Evolutionary conservation across 1,140 invertebrate species (phyloP).

Genomic region (Parapsyche elsis): DNA sequence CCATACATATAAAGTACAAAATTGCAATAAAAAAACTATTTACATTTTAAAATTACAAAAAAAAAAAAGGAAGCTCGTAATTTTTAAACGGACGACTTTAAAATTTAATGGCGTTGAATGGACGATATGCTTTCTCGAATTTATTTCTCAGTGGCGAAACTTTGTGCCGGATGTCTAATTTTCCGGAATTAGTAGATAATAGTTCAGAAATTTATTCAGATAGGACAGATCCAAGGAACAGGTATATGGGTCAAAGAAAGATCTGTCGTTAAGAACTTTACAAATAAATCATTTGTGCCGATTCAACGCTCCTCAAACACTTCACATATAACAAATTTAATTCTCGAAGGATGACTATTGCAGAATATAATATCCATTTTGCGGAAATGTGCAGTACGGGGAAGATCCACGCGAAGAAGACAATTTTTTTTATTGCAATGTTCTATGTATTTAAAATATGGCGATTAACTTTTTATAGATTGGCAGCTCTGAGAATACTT

Average conservation of each 20-base stretch:
- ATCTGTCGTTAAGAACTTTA: slow-evolving; percentile 26
- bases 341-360: no score
- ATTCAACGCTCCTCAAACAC: not conserved
- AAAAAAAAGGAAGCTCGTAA: no score
- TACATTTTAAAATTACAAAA: no score
- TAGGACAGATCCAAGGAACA: slow-evolving; percentile 6
- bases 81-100: not conserved
- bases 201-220: slow-evolving; percentile 17
- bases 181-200: slow-evolving; percentile 15
- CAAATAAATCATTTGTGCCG: slow-evolving; percentile 1
- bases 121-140: slow-evolving; percentile 1
- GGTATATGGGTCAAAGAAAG: slow-evolving; percentile 30
- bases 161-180: slow-evolving; percentile 14
- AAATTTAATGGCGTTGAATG: not conserved
- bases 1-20: not conserved
- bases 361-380: no score
- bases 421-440: no score
- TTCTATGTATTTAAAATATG: no score
- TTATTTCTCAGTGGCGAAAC: not conserved
- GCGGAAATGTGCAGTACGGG: no score
- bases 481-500: no score
- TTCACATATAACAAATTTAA: not conserved
- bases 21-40: no score
- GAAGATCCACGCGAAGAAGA: no score
- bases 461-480: no score